phyloP scores from a whole-genome alignment of 2,113 vertebrate genomes.

The Synodontis membranacea region DNA sequence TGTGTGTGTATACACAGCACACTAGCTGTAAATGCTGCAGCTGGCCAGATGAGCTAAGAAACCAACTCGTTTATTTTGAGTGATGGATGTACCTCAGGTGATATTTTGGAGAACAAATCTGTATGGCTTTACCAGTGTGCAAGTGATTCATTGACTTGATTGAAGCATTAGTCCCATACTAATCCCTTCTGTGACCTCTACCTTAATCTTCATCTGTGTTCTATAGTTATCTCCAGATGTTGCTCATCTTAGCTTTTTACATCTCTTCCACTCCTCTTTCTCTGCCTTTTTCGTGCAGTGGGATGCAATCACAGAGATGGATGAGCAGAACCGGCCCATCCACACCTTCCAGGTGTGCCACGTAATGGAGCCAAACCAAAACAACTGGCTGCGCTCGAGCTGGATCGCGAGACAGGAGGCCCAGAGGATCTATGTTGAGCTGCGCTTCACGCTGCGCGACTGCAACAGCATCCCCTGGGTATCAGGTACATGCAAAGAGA shows the following conservation, averaged over 20 bases:
- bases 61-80: background rate
- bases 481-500: slow-evolving; percentile 96
- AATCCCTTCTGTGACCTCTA: background rate
- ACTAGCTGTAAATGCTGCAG: slow-evolving; percentile 1
- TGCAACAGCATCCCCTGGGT: slow-evolving; percentile 99
- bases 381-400: slow-evolving; percentile 96
- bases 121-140: background rate
- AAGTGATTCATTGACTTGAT: background rate
- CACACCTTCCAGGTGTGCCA: slow-evolving; percentile 99
- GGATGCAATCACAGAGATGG: slow-evolving; percentile 99
- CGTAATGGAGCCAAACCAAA: slow-evolving; percentile 97
- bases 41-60: background rate
- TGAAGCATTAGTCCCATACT: background rate
- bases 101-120: background rate
- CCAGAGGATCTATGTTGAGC: slow-evolving; percentile 93
- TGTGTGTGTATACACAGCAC: background rate
- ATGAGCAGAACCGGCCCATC: slow-evolving; percentile 94
- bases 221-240: slow-evolving; percentile 10
- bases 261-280: background rate
- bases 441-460: slow-evolving; percentile 96
- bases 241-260: background rate
- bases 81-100: slow-evolving; percentile 11
- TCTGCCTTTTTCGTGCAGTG: slow-evolving; percentile 76
- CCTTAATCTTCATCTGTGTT: background rate
- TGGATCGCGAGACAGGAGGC: slow-evolving; percentile 94